These are phyloP conservation scores for Toxotes jaculatrix DNA, from an alignment of 2,113 vertebrate genomes.

Conservation along the genomic window DNA sequence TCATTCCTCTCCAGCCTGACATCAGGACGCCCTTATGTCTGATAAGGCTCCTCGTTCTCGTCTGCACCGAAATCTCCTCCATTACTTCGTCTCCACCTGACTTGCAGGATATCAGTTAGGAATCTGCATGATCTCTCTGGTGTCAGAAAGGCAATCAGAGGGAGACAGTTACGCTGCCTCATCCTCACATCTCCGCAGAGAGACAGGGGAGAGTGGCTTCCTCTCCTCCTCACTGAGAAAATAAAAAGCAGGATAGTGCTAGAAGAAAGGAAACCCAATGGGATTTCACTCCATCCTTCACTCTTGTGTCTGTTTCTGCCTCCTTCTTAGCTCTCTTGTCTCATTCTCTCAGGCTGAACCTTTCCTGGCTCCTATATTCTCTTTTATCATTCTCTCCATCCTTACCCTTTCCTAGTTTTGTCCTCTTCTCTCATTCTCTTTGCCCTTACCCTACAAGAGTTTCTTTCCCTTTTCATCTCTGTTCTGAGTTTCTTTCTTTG, in stretches of 20 bases:
- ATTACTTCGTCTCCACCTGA: conserved; percentile 36
- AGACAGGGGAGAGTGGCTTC: conserved; percentile 45
- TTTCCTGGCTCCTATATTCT: conserved; percentile 51
- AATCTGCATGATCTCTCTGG: conserved; percentile 40
- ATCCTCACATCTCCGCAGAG: conserved; percentile 32
- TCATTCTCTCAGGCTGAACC: conserved; percentile 62
- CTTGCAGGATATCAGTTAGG: conserved; percentile 37
- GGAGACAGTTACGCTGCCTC: conserved; percentile 23
- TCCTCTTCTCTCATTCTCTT: conserved; percentile 61
- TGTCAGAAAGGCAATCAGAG: conserved; percentile 57
- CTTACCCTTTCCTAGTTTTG: conserved; percentile 54
- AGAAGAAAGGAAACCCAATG: conserved; percentile 53
- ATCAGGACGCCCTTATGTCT: conserved; percentile 25
- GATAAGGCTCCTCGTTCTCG: conserved; percentile 31
- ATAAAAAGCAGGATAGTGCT: conserved; percentile 55
- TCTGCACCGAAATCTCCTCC: conserved; percentile 10
- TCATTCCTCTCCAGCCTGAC: conserved; percentile 31
- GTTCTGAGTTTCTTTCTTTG: conserved; percentile 56
- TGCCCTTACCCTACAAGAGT: conserved; percentile 51
- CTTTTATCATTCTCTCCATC: conserved; percentile 57
- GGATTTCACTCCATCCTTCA: conserved; percentile 60
- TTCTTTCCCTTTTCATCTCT: conserved; percentile 57
- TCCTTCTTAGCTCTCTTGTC: conserved; percentile 52
- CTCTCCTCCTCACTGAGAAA: conserved; percentile 53
- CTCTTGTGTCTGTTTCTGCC: conserved; percentile 50